Evolutionary conservation across 1,140 invertebrate genomes (phyloP).

Genomic region (Drosophila leontia): DNA sequence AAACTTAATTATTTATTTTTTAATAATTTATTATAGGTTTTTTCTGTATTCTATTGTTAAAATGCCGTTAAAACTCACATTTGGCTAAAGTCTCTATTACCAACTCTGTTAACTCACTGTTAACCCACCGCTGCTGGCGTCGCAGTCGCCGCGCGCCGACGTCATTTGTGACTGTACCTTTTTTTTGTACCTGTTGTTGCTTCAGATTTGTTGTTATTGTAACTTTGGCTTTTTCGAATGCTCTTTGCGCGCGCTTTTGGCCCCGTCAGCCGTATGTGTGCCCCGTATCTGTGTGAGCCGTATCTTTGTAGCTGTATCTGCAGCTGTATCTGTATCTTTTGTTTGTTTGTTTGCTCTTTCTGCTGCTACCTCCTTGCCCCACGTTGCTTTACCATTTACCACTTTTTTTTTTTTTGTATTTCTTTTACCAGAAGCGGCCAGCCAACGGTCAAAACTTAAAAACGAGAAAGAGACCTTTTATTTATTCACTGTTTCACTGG

Average conservation of each 20-base stretch:
- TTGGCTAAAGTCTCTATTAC: background rate
- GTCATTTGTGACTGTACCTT: conserved; percentile 71
- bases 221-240: conserved; percentile 68
- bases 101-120: conserved; percentile 7
- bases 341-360: conserved; percentile 61
- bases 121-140: conserved; percentile 12
- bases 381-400: conserved; percentile 66
- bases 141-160: conserved; percentile 21
- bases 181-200: conserved; percentile 74
- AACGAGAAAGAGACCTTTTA: conserved; percentile 49
- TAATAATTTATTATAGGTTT: no score
- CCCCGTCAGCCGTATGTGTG: conserved; percentile 26
- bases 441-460: conserved; percentile 67
- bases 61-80: background rate
- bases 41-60: no score
- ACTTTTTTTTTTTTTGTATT: conserved; percentile 32
- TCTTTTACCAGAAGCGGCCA: conserved; percentile 36
- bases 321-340: conserved; percentile 57
- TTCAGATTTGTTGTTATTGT: conserved; percentile 48
- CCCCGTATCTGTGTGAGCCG: conserved; percentile 57
- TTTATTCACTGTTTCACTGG: conserved; percentile 66
- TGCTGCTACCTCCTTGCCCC: conserved; percentile 50
- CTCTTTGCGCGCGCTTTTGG: conserved; percentile 78
- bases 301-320: conserved; percentile 54
- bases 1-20: background rate